Evolutionary conservation across 2,888 invertebrate genomes (phyloP).

Genomic region (Chrysolina oricalcia): DNA sequence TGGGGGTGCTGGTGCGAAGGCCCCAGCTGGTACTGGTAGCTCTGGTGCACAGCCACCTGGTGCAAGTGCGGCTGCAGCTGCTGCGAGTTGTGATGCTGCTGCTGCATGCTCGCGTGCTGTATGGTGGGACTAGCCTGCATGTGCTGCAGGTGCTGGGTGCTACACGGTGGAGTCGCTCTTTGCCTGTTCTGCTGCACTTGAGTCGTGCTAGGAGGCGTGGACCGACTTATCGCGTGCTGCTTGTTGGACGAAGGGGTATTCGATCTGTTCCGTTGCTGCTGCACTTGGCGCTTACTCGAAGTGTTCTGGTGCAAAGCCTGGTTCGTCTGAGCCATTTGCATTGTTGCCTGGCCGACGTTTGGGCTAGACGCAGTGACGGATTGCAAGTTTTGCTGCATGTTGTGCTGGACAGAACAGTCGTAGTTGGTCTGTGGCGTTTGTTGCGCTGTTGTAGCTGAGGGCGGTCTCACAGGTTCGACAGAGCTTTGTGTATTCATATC

Average conservation of each 20-base stretch:
- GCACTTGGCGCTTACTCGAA: conserved; percentile 67
- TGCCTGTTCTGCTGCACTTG: conserved; percentile 60
- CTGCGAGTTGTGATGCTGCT: conserved; percentile 67
- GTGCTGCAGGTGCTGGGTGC: conserved; percentile 65
- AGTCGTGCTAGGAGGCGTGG: conserved; percentile 66
- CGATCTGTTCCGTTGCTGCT: conserved; percentile 62
- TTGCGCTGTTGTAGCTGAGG: conserved; percentile 73
- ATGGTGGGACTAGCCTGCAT: conserved; percentile 68
- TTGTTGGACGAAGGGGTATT: conserved; percentile 69
- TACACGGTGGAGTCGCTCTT: conserved; percentile 67
- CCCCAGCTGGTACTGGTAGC: conserved; percentile 62
- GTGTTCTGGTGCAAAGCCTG: conserved; percentile 62
- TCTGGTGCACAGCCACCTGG: conserved; percentile 70
- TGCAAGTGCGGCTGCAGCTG: conserved; percentile 68
- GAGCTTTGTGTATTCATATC: conserved; percentile 87
- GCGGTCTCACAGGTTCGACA: conserved; percentile 76
- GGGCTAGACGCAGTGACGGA: conserved; percentile 71
- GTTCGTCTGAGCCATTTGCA: conserved; percentile 65
- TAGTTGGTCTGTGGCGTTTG: conserved; percentile 72
- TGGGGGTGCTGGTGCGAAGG: conserved; percentile 67
- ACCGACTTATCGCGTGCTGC: conserved; percentile 59
- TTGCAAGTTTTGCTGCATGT: conserved; percentile 55
- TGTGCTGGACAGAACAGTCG: conserved; percentile 80
- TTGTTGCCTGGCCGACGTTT: conserved; percentile 59
- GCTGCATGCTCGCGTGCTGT: conserved; percentile 62